Conservation (phyloP, 1,140 invertebrate genomes). For the Nephila pilipes region DNA sequence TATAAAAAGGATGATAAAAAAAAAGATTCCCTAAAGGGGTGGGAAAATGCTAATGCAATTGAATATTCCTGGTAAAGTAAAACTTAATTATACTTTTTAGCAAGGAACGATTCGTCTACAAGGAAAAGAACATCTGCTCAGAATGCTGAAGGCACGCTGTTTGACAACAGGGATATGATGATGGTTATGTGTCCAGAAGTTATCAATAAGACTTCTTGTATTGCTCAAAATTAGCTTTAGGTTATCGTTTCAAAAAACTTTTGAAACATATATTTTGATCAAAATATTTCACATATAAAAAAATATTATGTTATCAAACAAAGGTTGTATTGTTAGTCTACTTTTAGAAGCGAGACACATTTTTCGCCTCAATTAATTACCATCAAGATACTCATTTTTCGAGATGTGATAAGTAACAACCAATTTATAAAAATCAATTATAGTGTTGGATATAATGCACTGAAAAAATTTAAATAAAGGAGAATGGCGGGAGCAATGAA, state of each 20-base stretch:
- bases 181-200: neutral
- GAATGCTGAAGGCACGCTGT: neutral
- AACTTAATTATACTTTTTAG: conserved; percentile 26
- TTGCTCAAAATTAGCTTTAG: neutral
- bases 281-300: neutral
- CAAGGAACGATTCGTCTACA: neutral
- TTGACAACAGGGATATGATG: neutral
- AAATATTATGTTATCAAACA: too few relatives aligned
- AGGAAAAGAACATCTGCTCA: neutral
- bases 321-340: too few relatives aligned
- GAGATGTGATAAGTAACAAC: too few relatives aligned
- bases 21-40: neutral
- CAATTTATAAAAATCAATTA: too few relatives aligned
- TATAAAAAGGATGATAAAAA: neutral
- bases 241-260: neutral
- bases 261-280: neutral
- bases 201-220: neutral
- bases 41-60: conserved; percentile 28
- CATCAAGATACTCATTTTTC: too few relatives aligned
- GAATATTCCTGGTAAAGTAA: conserved; percentile 38
- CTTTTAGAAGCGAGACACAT: too few relatives aligned
- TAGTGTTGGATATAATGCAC: too few relatives aligned
- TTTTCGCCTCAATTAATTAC: too few relatives aligned
- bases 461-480: too few relatives aligned
- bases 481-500: too few relatives aligned